Evolutionary conservation across 1,140 invertebrate species (phyloP).

Genomic region (Sitobion miscanthi): DNA sequence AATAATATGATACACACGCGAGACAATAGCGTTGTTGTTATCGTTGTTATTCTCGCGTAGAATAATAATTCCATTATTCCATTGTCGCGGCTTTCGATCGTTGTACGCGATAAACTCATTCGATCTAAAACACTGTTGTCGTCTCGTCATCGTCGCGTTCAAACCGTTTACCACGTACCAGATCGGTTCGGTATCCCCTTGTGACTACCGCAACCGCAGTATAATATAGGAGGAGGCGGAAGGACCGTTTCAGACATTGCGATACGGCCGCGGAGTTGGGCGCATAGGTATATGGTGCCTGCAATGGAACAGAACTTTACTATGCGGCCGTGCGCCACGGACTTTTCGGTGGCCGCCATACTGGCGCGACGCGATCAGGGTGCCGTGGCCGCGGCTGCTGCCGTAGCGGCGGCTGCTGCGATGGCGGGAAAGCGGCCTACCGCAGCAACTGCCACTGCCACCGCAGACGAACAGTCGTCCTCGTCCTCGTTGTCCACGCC

Average conservation of each 20-base stretch:
- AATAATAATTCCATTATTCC: not conserved
- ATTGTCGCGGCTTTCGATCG: too few species aligned
- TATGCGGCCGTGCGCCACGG: slow-evolving; percentile 71
- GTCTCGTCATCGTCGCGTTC: not conserved
- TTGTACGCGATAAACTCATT: not conserved
- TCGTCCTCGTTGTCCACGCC: not conserved
- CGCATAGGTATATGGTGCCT: slow-evolving; percentile 39
- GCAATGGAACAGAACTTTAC: slow-evolving; percentile 57
- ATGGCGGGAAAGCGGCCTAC: slow-evolving; percentile 88
- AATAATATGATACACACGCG: too few species aligned
- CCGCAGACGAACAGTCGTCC: not conserved
- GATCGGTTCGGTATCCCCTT: not conserved
- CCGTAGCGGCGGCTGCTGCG: slow-evolving; percentile 61
- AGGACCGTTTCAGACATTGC: not conserved
- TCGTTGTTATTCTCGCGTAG: not conserved
- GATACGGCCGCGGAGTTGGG: not conserved
- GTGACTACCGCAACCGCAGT: not conserved
- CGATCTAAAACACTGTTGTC: not conserved
- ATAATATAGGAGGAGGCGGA: not conserved
- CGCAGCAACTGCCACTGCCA: not conserved
- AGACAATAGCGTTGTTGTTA: not conserved
- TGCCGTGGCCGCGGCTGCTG: slow-evolving; percentile 11
- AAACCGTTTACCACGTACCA: not conserved
- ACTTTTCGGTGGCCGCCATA: slow-evolving; percentile 92
- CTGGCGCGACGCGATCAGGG: slow-evolving; percentile 71